phyloP scores from a whole-genome alignment of 2,888 invertebrate genomes.

The Zootermopsis nevadensis region DNA sequence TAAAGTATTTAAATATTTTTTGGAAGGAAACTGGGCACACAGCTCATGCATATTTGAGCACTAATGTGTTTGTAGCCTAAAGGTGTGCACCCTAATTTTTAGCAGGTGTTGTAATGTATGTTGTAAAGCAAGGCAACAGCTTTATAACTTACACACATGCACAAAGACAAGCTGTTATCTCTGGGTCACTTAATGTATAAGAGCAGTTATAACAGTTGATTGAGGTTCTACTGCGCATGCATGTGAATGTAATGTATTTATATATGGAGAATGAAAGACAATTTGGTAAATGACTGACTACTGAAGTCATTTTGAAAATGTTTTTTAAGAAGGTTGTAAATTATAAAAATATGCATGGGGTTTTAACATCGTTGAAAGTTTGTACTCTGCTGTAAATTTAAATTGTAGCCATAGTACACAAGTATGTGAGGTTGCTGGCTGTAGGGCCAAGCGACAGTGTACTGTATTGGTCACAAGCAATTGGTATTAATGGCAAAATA shows the following conservation, averaged over 20 bases:
- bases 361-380: neutral
- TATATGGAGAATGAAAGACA: neutral
- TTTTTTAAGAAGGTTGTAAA: neutral
- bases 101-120: neutral
- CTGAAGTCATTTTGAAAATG: neutral
- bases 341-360: neutral
- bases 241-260: neutral
- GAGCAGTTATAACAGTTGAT: too few species aligned
- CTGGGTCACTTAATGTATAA: neutral
- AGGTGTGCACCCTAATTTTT: slow-evolving; percentile 25
- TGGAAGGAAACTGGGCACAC: neutral
- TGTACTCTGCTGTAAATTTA: neutral
- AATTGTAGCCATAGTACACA: neutral
- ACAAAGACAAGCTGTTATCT: neutral
- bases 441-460: too few species aligned
- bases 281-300: neutral
- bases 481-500: too few species aligned
- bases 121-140: neutral
- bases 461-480: too few species aligned
- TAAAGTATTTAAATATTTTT: neutral
- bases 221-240: too few species aligned
- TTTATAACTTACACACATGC: neutral
- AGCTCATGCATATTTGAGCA: neutral
- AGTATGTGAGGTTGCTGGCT: too few species aligned
- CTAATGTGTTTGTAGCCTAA: neutral